Conservation (phyloP, 53 echinoderm and acorn worm species). For the Actinopyga echinites region DNA sequence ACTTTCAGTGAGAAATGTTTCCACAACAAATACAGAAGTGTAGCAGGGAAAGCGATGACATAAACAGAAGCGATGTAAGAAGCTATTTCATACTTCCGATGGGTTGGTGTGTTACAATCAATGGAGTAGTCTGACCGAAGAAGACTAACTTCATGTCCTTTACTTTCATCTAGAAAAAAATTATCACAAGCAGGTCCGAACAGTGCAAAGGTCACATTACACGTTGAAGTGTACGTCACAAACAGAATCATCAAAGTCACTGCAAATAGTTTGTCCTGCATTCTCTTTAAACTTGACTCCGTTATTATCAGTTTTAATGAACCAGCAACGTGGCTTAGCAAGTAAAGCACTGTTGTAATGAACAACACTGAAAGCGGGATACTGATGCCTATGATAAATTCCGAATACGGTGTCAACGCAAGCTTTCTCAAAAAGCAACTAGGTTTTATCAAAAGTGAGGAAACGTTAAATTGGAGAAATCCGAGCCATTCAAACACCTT, state of each 20-base stretch:
- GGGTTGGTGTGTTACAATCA: not conserved
- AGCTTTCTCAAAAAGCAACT: not conserved
- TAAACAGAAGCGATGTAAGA: slow-evolving; percentile 48
- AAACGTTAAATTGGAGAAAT: slow-evolving; percentile 2
- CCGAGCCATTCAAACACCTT: not conserved
- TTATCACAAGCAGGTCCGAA: no score
- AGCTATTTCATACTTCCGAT: slow-evolving; percentile 36
- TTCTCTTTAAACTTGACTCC: not conserved
- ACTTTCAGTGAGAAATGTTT: slow-evolving; percentile 38
- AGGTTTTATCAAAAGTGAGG: not conserved
- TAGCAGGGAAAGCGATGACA: slow-evolving; percentile 55
- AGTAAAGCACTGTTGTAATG: not conserved
- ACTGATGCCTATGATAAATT: no score
- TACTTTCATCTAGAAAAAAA: slow-evolving; percentile 56
- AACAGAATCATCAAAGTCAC: slow-evolving; percentile 48
- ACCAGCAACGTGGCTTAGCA: no score
- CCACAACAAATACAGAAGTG: no score
- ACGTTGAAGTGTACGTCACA: no score
- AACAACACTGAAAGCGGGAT: no score
- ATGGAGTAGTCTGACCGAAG: no score
- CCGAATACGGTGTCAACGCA: not conserved
- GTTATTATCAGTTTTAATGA: not conserved
- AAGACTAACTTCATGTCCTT: slow-evolving; percentile 48
- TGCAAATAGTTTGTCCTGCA: not conserved
- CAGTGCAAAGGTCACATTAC: no score